Evolutionary conservation across 2,113 vertebrate genomes (phyloP), one percentile per base, ranked within the genome.

Genomic region (Pogonocichla stellata): DNA sequence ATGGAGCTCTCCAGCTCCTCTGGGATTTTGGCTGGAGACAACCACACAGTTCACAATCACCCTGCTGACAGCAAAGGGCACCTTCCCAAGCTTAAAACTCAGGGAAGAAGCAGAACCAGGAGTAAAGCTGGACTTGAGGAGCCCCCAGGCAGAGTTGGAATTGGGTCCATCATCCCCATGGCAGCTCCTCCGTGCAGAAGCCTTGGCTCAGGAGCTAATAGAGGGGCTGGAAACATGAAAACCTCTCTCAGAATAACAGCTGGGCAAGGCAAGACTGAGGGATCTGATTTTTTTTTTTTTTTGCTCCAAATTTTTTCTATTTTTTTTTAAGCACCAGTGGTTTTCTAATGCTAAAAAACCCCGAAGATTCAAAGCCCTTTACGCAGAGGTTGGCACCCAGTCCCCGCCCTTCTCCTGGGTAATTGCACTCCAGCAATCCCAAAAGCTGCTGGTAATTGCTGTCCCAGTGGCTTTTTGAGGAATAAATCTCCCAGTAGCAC

Each of bases 351-450:
- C n/a, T 4, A 14, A 28, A 56, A 87, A 89, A 16, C 34, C 33
- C 75, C 0, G 0, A 51, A 58, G 50, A 38, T n/a, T n/a, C 75
- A 71, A 33, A 74, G 38, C 23, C 57, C 45, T 88, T 75, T 24
- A 58, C 0, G 0, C 24, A 38, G 8, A 65, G 72, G 38, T n/a
- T 33, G 48, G 77, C 87, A 79, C 24, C 92, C 12, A 43, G 25
- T 19, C 74, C 34, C 33, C 0, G 19, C 47, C 47, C 50, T 57
- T 17, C 90, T n/a, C 2, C 79, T 61, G 5, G 0, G 14, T 51
- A 78, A 95, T 86, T 74, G 53, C 89, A 34, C 43, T 2, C 31
- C 85, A 82, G 64, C 58, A 67, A 94, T 25, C 64, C 66, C 85
- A 62, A 71, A 50, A 4, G 23, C 56, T 64, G 4, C 74, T 23